Evolutionary conservation across 2,888 invertebrate species (phyloP).

Genomic region (Latrodectus elegans): DNA sequence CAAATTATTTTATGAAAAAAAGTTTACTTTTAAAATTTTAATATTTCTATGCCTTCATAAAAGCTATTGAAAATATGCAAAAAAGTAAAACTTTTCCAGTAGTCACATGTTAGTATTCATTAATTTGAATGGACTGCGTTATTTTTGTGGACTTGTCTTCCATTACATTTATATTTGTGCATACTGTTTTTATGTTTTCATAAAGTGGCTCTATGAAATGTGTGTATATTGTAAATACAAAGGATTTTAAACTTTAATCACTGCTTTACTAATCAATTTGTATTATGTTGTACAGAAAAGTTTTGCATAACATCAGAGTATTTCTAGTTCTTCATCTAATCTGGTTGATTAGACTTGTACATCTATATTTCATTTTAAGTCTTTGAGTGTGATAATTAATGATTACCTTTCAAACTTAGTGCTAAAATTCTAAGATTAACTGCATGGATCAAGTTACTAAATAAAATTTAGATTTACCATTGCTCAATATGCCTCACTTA

Average conservation of each 20-base stretch:
- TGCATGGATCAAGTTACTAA: conserved; percentile 67
- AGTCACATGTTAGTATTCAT: not conserved
- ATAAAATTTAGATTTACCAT: conserved; percentile 58
- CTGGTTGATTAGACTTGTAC: not conserved
- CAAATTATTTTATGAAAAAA: too few species aligned
- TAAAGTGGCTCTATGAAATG: conserved; percentile 27
- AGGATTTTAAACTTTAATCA: conserved; percentile 60
- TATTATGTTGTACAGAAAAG: conserved; percentile 57
- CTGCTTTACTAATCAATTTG: conserved; percentile 45
- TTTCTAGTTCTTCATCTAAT: conserved; percentile 30
- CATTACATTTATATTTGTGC: conserved; percentile 49
- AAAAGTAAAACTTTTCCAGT: too few species aligned
- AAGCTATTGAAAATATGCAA: too few species aligned
- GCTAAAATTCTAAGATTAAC: conserved; percentile 47
- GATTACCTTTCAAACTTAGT: conserved; percentile 40
- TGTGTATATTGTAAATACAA: conserved; percentile 62
- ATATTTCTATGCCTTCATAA: too few species aligned
- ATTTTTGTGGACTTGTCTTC: conserved; percentile 53
- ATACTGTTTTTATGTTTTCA: conserved; percentile 53
- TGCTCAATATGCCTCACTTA: conserved; percentile 15
- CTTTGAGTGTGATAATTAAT: conserved; percentile 32
- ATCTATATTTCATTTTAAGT: conserved; percentile 30
- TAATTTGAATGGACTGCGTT: not conserved
- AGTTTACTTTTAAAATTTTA: too few species aligned
- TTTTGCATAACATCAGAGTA: conserved; percentile 33